Conservation (phyloP, 2,113 vertebrate species). For the Takifugu flavidus region DNA sequence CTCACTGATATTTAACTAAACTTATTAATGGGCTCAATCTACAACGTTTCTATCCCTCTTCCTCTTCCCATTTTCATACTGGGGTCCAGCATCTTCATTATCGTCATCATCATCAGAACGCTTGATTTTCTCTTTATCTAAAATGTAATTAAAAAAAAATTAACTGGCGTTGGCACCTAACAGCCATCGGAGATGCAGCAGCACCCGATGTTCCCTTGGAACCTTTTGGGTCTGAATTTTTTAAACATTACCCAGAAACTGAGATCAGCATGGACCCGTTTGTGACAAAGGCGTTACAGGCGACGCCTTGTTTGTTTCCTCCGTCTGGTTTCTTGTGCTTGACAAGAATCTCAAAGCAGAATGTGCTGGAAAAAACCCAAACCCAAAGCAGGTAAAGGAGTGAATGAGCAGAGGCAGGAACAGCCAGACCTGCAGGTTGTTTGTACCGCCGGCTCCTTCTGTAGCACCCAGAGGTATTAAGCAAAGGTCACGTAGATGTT, state of each 20-base stretch:
- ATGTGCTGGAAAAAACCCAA: conserved; percentile 15
- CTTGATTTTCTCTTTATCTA: too few relatives aligned
- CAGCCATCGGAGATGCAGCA: neutral
- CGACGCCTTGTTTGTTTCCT: conserved; percentile 63
- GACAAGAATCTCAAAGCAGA: conserved; percentile 51
- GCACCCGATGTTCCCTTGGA: neutral
- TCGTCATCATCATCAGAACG: too few relatives aligned
- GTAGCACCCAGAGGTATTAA: conserved; percentile 55
- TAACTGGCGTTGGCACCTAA: neutral
- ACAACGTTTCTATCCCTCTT: too few relatives aligned
- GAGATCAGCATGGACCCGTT: conserved; percentile 4
- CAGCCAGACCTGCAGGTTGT: conserved; percentile 56
- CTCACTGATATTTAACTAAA: too few relatives aligned
- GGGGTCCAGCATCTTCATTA: too few relatives aligned
- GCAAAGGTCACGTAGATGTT: conserved; percentile 69
- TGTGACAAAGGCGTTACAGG: conserved; percentile 46
- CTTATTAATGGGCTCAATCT: too few relatives aligned
- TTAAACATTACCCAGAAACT: too few relatives aligned
- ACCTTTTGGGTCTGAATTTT: too few relatives aligned
- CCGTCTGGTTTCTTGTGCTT: conserved; percentile 54
- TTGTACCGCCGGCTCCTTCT: conserved; percentile 55
- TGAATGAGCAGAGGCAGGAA: conserved; percentile 63
- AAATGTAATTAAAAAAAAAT: too few relatives aligned
- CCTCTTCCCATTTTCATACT: too few relatives aligned
- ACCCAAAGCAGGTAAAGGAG: conserved; percentile 36